phyloP scores from a whole-genome alignment of 2,888 invertebrate species.

The Dromius quadrimaculatus region DNA sequence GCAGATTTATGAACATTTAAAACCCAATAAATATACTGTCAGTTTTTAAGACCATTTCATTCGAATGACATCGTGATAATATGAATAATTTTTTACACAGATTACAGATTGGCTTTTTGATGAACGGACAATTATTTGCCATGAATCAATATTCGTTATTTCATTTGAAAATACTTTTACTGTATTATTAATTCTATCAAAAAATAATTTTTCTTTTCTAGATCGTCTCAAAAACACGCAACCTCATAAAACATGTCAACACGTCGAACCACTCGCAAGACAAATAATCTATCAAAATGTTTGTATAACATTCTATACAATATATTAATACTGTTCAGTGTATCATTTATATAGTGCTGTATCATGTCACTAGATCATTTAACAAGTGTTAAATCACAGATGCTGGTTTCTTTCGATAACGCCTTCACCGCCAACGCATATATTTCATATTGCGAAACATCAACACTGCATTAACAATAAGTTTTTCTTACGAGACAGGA shows the following conservation, averaged over 20 bases:
- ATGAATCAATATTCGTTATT: no score
- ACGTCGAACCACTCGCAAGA: conserved; percentile 16
- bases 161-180: no score
- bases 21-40: conserved; percentile 29
- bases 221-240: conserved; percentile 9
- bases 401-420: conserved; percentile 28
- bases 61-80: no score
- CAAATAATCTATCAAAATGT: conserved; percentile 37
- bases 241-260: conserved; percentile 25
- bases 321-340: conserved; percentile 29
- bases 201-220: no score
- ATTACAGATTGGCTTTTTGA: no score
- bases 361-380: conserved; percentile 38
- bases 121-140: no score
- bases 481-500: conserved; percentile 15
- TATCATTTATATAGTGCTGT: conserved; percentile 35
- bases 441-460: conserved; percentile 28
- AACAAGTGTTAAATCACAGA: conserved; percentile 43
- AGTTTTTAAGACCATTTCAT: conserved; percentile 29
- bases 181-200: no score
- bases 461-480: conserved; percentile 17
- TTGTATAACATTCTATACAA: conserved; percentile 35
- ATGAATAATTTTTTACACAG: no score
- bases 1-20: conserved; percentile 36
- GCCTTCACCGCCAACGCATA: conserved; percentile 15